Base-by-base conservation (phyloP, 2,113 vertebrate genomes). In the Hystrix cristata region DNA sequence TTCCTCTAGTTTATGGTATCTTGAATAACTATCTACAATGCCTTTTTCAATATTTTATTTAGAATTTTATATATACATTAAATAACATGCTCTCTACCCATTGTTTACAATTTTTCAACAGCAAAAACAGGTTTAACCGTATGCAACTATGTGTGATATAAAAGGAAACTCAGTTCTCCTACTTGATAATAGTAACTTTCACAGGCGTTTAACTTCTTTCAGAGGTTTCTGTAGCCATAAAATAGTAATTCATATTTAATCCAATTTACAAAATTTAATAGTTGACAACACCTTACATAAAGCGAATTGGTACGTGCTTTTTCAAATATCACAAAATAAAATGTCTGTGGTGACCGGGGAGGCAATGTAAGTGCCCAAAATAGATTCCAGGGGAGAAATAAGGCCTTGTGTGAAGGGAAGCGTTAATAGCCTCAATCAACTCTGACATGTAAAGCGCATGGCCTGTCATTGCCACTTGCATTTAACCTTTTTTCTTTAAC, bases 41-140 rank as follows among this genome's bases (percentile, higher is more conserved):
- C 46, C 34, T 72, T 48, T 57, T 78, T 89, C 15, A 13, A 59
- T 84, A 60, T 69, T 48, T 64, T 90, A 27, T 62, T 87, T 88
- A 94, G 43, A 88, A 67, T 95, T 51, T 89, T 81, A n/a, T 31
- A 69, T 81, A 31, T 27, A 78, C 79, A 16, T 88, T n/a, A 69
- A 92, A 87, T 53, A 87, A 82, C 15, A 34, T 72, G n/a, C 60
- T 46, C 0, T 7, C 34, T 23, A n/a, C 43, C 74, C 27, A 80
- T 14, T 87, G 57, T 23, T 90, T 82, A 21, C 0, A 3, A n/a
- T n/a, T 51, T 93, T 31, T 13, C 31, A 83, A 16, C 27, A 88
- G 34, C 67, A 93, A 84, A 91, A 79, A 80, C 46, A 15, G 15
- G 5, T 14, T 95, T 72, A 95, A 25, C 4, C 21, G 67, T 67